These are phyloP conservation scores for Drosophila virilis DNA, from an alignment of 1,140 invertebrate species.

Conservation along the genomic window DNA sequence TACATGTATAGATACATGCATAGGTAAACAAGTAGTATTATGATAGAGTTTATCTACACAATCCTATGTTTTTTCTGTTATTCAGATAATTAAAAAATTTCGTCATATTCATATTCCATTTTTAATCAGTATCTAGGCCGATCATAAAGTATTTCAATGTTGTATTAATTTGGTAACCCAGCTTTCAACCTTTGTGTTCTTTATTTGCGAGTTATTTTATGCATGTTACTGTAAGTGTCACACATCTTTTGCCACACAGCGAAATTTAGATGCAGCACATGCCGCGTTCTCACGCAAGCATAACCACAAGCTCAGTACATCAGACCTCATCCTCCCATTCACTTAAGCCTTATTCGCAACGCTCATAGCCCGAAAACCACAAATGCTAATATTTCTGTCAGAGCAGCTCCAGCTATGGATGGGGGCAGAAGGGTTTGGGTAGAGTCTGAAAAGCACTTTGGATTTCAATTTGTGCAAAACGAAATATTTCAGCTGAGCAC, in stretches of 20 bases:
- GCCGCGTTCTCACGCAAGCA: conserved; percentile 56
- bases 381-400: conserved; percentile 82
- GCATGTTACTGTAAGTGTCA: conserved; percentile 26
- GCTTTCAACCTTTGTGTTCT: neutral
- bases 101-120: too few species aligned
- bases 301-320: conserved; percentile 2
- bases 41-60: too few species aligned
- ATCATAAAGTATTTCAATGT: too few species aligned
- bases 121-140: too few species aligned
- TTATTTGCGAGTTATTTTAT: neutral
- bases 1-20: neutral
- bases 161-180: too few species aligned
- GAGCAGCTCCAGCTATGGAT: conserved; percentile 28
- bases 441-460: conserved; percentile 74
- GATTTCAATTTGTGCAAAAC: conserved; percentile 80
- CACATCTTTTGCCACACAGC: conserved; percentile 17
- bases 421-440: conserved; percentile 25
- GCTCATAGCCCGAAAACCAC: conserved; percentile 49
- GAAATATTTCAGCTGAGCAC: conserved; percentile 82
- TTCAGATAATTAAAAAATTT: neutral
- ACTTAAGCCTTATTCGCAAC: conserved; percentile 8
- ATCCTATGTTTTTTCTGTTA: too few species aligned
- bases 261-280: conserved; percentile 49
- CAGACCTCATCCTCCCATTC: neutral
- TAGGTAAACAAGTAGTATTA: too few species aligned